A percentile compares a stretch with the other conserved stretches of the same genome.
phyloP scores from a whole-genome alignment of 2,797 vertebrate genomes.

The Sebastes steindachneri region DNA sequence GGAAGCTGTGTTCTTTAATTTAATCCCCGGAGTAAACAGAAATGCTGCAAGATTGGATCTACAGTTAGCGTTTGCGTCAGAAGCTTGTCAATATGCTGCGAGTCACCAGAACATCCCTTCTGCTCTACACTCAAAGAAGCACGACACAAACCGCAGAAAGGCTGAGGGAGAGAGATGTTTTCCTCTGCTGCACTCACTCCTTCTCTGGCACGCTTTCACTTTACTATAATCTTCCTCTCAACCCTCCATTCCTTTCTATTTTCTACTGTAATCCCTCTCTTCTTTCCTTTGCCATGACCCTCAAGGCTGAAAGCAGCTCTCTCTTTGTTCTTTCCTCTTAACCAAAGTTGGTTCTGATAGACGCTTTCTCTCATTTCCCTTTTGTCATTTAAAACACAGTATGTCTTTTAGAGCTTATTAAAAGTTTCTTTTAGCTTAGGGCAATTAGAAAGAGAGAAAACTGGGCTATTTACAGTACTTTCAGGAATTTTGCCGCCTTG shows the following conservation, averaged over 20 bases:
- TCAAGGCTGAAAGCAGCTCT: slow-evolving; percentile 32
- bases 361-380: slow-evolving; percentile 4
- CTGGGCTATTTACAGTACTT: slow-evolving; percentile 27
- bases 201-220: slow-evolving; percentile 34
- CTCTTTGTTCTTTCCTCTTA: slow-evolving; percentile 29
- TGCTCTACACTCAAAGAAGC: slow-evolving; percentile 5
- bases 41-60: slow-evolving; percentile 63
- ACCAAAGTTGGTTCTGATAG: slow-evolving; percentile 22
- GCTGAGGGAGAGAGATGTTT: background rate
- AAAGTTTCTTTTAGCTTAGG: slow-evolving; percentile 39
- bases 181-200: slow-evolving; percentile 8
- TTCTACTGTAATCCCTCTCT: slow-evolving; percentile 56
- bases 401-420: slow-evolving; percentile 43
- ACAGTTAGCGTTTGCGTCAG: slow-evolving; percentile 49
- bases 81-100: slow-evolving; percentile 55
- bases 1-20: slow-evolving; percentile 81
- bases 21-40: slow-evolving; percentile 81
- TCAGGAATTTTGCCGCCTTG: slow-evolving; percentile 16
- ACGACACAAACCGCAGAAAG: background rate
- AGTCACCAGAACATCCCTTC: slow-evolving; percentile 37
- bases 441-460: slow-evolving; percentile 47
- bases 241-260: slow-evolving; percentile 43
- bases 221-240: slow-evolving; percentile 51
- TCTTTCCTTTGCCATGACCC: slow-evolving; percentile 51
- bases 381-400: slow-evolving; percentile 36